phyloP scores from a whole-genome alignment of 1,140 invertebrate genomes.

The Orius insidiosus region DNA sequence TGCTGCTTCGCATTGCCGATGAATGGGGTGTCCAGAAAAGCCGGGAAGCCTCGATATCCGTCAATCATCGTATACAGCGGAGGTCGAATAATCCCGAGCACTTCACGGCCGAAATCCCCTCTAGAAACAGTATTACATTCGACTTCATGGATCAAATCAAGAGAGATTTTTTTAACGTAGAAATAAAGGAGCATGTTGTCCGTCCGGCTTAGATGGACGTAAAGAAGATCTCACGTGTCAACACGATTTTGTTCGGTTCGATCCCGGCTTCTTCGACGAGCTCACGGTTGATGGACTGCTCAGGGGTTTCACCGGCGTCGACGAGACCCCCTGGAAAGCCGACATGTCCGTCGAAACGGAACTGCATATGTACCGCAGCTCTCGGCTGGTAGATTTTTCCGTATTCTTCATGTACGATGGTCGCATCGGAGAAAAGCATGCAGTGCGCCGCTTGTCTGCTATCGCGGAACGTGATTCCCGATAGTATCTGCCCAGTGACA shows the following conservation, averaged over 20 bases:
- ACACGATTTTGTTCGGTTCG: constrained; percentile 19
- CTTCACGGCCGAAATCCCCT: constrained; percentile 31
- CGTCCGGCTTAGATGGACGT: constrained; percentile 20
- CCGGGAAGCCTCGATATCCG: constrained; percentile 31
- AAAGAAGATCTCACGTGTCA: constrained; percentile 20
- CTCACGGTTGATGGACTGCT: constrained; percentile 32
- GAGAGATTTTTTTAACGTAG: constrained; percentile 29
- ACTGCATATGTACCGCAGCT: constrained; percentile 32
- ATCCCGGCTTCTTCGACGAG: constrained; percentile 32
- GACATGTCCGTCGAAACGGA: constrained; percentile 38
- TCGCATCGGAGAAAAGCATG: no score
- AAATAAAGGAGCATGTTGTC: constrained; percentile 32
- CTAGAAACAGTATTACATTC: constrained; percentile 24
- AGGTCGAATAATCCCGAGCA: constrained; percentile 30
- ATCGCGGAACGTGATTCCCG: no score
- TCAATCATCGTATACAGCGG: constrained; percentile 36
- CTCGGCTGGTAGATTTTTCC: constrained; percentile 18
- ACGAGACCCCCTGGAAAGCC: constrained; percentile 40
- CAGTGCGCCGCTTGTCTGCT: no score
- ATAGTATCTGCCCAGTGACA: no score
- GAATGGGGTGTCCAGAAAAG: constrained; percentile 34
- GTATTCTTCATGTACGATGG: no score
- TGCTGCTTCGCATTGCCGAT: constrained; percentile 30
- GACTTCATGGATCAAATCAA: constrained; percentile 27
- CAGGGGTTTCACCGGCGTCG: constrained; percentile 27